Base-by-base conservation (phyloP, 2,888 invertebrate genomes). In the Drosophila borborema region DNA sequence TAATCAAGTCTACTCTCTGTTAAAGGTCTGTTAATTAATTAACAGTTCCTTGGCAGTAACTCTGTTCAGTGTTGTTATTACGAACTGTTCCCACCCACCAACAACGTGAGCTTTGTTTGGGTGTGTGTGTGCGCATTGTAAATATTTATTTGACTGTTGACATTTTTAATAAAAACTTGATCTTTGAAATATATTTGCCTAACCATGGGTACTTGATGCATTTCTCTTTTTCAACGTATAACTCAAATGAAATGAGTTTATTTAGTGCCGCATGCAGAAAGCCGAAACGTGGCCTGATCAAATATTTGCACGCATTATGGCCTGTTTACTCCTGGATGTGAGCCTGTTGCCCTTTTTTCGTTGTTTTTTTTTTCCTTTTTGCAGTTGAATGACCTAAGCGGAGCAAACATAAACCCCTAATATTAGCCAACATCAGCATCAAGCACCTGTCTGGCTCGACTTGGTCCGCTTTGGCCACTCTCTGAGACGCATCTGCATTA, bases 71-170 rank as follows among this genome's bases (percentile, higher is more conserved):
- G n/a, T 41, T 46, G n/a, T 45, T 40, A 18, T 18, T 41, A 9
- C 31, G 40, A 45, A 41, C 23, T 38, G 38, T 56, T 62, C 34
- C 18, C 69, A 58, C n/a, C 61, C 61, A 64, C 48, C 18, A 10
- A 53, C 55, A 34, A 12, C 16, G 18, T 23, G 18, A 8, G n/a
- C 61, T 31, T 28, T 31, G 12, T 41, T 20, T 56, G 38, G 7
- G 1, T 48, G 28, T 66, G 62, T 56, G 38, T 40, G 38, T 40
- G 38, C 14, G 12, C 40, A 12, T 7, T 51, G 58, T 49, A 71
- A 90, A 83, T 83, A 89, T 86, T 81, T 89, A 86, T 79, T 74
- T 74, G 61, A 14, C 56, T 72, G 68, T 89, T 86, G 89, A 86
- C 84, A 76, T 74, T 90, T 87, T 73, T 41, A 70, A 74, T 67